Percentiles rank a stretch among this genome's conserved stretches.
phyloP scores from a whole-genome alignment of 2,888 invertebrate species.

The Meiosimyza platycephala region DNA sequence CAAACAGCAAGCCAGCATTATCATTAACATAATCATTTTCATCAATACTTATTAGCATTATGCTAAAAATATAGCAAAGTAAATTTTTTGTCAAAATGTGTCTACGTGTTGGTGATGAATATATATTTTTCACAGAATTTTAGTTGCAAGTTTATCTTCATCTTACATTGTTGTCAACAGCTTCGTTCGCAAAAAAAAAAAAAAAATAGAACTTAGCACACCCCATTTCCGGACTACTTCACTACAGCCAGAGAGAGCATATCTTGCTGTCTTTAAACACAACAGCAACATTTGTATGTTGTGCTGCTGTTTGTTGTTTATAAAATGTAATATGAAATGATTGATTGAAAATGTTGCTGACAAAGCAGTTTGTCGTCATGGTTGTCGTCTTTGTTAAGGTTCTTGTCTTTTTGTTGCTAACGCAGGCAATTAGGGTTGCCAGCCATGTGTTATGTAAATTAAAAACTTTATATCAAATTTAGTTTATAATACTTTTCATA shows the following conservation, averaged over 20 bases:
- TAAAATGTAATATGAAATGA: slow-evolving; percentile 20
- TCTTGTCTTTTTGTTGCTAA: too few relatives aligned
- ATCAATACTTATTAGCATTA: slow-evolving; percentile 1
- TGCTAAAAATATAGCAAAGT: background rate
- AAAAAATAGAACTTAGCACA: too few relatives aligned
- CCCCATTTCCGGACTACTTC: too few relatives aligned
- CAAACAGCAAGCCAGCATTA: background rate
- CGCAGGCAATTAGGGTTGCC: too few relatives aligned
- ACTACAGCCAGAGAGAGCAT: too few relatives aligned
- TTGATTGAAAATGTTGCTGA: slow-evolving; percentile 37
- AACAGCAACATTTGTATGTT: background rate
- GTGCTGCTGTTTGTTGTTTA: slow-evolving; percentile 9
- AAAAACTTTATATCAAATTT: too few relatives aligned
- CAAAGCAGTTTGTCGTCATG: slow-evolving; percentile 14
- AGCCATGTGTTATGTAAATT: too few relatives aligned
- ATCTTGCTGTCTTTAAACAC: too few relatives aligned
- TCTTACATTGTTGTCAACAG: slow-evolving; percentile 12
- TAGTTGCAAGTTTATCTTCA: slow-evolving; percentile 8
- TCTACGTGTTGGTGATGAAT: too few relatives aligned
- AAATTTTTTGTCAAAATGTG: too few relatives aligned
- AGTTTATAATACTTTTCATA: too few relatives aligned
- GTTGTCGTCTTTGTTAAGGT: background rate
- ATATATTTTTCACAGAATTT: background rate
- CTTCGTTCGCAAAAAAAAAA: background rate
- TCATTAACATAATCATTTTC: background rate